These are phyloP conservation scores for Pangasius mekongensis DNA, from an alignment of 2,797 vertebrate genomes.

Conservation along the genomic window DNA sequence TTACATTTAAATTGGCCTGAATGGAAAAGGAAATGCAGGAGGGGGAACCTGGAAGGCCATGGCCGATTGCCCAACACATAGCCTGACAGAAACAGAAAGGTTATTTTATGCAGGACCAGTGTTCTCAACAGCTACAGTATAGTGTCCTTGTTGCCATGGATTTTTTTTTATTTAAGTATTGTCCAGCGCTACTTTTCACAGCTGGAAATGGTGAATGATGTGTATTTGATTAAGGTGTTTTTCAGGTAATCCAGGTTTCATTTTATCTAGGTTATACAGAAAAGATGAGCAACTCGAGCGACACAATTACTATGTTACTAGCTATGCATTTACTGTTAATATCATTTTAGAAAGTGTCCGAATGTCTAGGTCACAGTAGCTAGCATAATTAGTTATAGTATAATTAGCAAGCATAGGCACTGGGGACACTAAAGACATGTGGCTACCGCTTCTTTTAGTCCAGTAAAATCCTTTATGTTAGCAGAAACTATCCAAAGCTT, in stretches of 20 bases:
- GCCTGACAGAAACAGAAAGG: constrained; percentile 1
- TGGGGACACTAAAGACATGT: not conserved
- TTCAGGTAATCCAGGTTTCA: not conserved
- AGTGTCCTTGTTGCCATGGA: not conserved
- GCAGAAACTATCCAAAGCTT: too few species aligned
- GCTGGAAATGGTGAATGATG: not conserved
- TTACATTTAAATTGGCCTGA: constrained; percentile 47
- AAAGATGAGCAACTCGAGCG: not conserved
- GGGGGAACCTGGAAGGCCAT: constrained; percentile 1
- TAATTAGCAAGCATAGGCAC: not conserved
- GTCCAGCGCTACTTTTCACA: not conserved
- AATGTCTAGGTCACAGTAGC: too few species aligned
- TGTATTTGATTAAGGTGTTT: not conserved
- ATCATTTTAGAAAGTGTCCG: not conserved
- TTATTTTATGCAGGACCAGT: not conserved
- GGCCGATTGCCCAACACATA: not conserved
- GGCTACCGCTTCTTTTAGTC: not conserved
- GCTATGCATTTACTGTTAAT: not conserved
- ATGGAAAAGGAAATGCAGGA: not conserved
- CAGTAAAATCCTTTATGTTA: not conserved
- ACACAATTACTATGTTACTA: not conserved
- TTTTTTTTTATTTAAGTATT: not conserved
- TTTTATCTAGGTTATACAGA: not conserved
- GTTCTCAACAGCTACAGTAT: not conserved
- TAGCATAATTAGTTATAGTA: too few species aligned